phyloP scores from a whole-genome alignment of 2,113 vertebrate species.

The Callithrix jacchus region DNA sequence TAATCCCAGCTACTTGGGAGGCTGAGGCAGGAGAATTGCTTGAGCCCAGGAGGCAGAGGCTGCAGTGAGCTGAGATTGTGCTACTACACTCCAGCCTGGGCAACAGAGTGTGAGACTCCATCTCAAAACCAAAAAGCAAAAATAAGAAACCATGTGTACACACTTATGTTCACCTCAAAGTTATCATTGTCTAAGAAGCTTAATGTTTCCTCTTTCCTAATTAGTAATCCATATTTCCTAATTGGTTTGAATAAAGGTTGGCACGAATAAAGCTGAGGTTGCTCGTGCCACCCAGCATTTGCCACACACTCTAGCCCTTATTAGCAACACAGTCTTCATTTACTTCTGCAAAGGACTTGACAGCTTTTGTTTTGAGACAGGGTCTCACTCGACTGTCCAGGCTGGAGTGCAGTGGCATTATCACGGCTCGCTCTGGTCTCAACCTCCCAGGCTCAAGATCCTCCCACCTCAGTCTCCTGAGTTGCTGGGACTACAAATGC shows the following conservation, averaged over 20 bases:
- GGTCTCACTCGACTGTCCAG: no score
- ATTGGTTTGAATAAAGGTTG: constrained; percentile 17
- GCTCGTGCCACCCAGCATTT: not conserved
- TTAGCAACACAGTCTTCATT: not conserved
- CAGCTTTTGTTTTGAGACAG: not conserved
- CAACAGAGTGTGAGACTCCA: not conserved
- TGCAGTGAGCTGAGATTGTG: no score
- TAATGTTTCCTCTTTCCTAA: not conserved
- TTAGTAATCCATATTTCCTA: not conserved
- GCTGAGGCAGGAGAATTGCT: no score
- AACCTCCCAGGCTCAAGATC: no score
- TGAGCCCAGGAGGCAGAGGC: no score
- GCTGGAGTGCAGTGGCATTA: no score
- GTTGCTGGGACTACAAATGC: no score
- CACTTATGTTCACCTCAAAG: not conserved
- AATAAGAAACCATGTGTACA: not conserved
- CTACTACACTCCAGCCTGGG: no score
- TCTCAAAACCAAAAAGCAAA: not conserved
- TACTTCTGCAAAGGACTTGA: constrained; percentile 35
- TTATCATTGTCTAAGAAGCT: not conserved
- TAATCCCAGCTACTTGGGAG: no score
- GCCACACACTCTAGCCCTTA: not conserved
- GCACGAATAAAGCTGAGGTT: not conserved
- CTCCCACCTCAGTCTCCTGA: no score
- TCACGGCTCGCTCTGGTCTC: no score